Percentiles rank a stretch among this genome's conserved stretches.
These are phyloP conservation scores for Auanema freiburgensis DNA, from an alignment of 2,888 invertebrate species.

Conservation along the genomic window DNA sequence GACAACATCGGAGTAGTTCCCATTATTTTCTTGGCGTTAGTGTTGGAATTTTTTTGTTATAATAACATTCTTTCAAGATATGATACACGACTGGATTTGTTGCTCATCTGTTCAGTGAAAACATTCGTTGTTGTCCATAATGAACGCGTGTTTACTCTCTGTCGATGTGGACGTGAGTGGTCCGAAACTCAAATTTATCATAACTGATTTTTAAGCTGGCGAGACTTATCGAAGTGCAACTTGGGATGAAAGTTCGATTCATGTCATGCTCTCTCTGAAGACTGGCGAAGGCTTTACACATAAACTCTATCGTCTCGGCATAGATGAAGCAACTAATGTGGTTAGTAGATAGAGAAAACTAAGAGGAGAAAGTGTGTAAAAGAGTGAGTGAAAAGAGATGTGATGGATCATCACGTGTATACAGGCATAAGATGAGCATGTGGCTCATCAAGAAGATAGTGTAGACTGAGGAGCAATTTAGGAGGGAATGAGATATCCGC, in stretches of 20 bases:
- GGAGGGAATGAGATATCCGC: too few relatives aligned
- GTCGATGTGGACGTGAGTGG: neutral
- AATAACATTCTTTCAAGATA: neutral
- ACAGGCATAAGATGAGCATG: too few relatives aligned
- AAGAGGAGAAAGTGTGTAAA: too few relatives aligned
- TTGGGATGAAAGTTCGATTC: constrained; percentile 10
- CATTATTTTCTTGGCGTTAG: constrained; percentile 16
- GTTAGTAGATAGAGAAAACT: too few relatives aligned
- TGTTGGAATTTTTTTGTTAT: neutral
- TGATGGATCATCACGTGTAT: too few relatives aligned
- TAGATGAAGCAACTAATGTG: constrained; percentile 4
- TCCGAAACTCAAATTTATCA: neutral
- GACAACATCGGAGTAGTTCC: constrained; percentile 11
- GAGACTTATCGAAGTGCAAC: constrained; percentile 11
- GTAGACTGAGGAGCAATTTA: too few relatives aligned
- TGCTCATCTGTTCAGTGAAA: too few relatives aligned
- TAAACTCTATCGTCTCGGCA: constrained; percentile 13
- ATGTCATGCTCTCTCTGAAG: too few relatives aligned
- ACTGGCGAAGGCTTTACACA: constrained; percentile 7
- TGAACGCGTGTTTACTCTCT: neutral
- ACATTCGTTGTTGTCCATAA: too few relatives aligned
- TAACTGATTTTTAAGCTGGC: constrained; percentile 11
- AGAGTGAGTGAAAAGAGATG: too few relatives aligned
- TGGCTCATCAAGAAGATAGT: too few relatives aligned
- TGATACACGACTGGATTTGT: neutral